phyloP scores from a whole-genome alignment of 1,140 invertebrate genomes.

The Lethocerus indicus region DNA sequence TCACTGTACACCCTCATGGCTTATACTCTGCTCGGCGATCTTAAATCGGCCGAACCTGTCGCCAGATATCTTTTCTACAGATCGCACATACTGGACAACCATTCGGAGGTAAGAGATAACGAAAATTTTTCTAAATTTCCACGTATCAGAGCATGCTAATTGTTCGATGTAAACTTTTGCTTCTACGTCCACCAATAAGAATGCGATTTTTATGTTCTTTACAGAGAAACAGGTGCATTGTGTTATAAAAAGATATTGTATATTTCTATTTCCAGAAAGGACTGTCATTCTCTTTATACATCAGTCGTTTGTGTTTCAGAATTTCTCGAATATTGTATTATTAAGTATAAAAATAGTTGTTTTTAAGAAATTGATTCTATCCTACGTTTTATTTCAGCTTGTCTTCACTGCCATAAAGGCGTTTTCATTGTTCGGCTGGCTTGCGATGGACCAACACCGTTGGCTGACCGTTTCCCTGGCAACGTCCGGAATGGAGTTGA shows the following conservation, averaged over 20 bases:
- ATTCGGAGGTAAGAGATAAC: conserved; percentile 27
- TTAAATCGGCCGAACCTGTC: conserved; percentile 39
- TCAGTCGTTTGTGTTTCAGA: too few species aligned
- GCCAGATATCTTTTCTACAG: conserved; percentile 41
- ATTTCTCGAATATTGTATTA: too few species aligned
- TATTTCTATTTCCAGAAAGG: too few species aligned
- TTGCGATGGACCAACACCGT: conserved; percentile 36
- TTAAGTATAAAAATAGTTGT: too few species aligned
- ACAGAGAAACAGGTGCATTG: too few species aligned
- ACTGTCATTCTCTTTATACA: too few species aligned
- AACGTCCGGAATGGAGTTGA: conserved; percentile 45
- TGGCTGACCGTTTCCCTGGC: conserved; percentile 40
- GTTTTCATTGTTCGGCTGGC: conserved; percentile 32
- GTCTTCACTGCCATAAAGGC: conserved; percentile 37
- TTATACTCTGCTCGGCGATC: conserved; percentile 29
- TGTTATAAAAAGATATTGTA: too few species aligned
- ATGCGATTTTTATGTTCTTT: neutral
- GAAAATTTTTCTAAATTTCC: neutral
- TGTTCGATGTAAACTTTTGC: neutral
- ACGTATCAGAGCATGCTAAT: neutral
- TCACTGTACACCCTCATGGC: conserved; percentile 27
- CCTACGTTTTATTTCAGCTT: conserved; percentile 24
- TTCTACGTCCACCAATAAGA: too few species aligned
- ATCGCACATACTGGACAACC: conserved; percentile 36
- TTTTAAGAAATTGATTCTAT: too few species aligned